Conservation (phyloP, 1,140 invertebrate species). For the Lineus longissimus region DNA sequence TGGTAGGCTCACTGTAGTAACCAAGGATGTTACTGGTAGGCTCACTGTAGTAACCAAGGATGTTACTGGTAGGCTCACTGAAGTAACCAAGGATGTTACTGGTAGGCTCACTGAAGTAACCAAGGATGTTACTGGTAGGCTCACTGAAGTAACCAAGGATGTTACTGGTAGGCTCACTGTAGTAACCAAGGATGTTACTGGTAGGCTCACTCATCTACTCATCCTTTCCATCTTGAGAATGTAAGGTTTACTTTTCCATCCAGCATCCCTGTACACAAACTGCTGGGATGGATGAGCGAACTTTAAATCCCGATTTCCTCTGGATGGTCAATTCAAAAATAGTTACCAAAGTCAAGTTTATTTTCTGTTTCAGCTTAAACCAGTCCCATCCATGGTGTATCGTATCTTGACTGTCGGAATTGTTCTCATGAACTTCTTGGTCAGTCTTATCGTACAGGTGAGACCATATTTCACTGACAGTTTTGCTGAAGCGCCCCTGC, state of each 20-base stretch:
- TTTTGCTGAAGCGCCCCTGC: no score
- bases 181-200: no score
- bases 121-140: no score
- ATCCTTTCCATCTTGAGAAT: background rate
- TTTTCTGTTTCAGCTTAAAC: slow-evolving; percentile 32
- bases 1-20: no score
- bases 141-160: no score
- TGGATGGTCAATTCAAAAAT: background rate
- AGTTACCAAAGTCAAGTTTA: background rate
- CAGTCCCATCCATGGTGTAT: slow-evolving; percentile 33
- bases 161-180: no score
- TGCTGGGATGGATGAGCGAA: background rate
- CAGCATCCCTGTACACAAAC: background rate
- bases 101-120: no score
- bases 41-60: no score
- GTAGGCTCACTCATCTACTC: no score
- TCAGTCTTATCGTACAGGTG: slow-evolving; percentile 45
- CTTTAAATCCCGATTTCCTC: background rate
- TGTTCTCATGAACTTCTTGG: slow-evolving; percentile 38
- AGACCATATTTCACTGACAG: background rate
- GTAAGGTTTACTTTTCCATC: background rate
- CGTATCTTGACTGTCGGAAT: slow-evolving; percentile 37
- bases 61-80: no score
- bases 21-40: no score
- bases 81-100: no score